Percentiles rank a stretch among this genome's conserved stretches.
Conservation (phyloP, 2,797 vertebrate species). For the Enteromius trimaculatus region DNA sequence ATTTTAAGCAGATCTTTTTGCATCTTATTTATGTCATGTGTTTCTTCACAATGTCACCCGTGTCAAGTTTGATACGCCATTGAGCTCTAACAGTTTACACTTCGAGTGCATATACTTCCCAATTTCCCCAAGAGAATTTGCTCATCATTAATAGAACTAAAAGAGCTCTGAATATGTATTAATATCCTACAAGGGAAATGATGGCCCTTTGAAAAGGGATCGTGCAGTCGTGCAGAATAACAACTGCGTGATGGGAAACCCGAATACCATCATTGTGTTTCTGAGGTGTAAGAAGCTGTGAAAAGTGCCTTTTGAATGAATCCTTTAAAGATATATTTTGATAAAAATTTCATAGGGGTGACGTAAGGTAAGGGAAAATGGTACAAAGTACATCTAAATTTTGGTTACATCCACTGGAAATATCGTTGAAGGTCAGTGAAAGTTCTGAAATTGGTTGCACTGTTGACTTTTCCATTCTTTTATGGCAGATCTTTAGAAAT, state of each 20-base stretch:
- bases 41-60: slow-evolving; percentile 1
- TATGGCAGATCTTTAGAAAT: slow-evolving; percentile 48
- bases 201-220: slow-evolving; percentile 10
- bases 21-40: neutral
- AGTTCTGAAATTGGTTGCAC: slow-evolving; percentile 5
- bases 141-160: slow-evolving; percentile 28
- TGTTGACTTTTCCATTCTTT: slow-evolving; percentile 37
- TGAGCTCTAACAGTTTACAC: neutral
- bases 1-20: slow-evolving; percentile 16
- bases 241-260: neutral
- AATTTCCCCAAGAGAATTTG: neutral
- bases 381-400: slow-evolving; percentile 4
- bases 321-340: slow-evolving; percentile 26
- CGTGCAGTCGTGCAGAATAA: neutral
- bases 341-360: slow-evolving; percentile 13
- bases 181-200: neutral
- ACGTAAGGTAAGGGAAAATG: slow-evolving; percentile 3
- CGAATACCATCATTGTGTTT: slow-evolving; percentile 12
- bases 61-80: neutral
- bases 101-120: neutral
- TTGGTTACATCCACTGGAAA: neutral
- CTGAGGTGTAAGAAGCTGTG: slow-evolving; percentile 7
- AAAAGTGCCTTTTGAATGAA: slow-evolving; percentile 15
- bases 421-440: slow-evolving; percentile 12
- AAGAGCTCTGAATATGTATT: slow-evolving; percentile 14